These are phyloP conservation scores for Colius striatus DNA, from an alignment of 2,113 vertebrate species.

Conservation along the genomic window DNA sequence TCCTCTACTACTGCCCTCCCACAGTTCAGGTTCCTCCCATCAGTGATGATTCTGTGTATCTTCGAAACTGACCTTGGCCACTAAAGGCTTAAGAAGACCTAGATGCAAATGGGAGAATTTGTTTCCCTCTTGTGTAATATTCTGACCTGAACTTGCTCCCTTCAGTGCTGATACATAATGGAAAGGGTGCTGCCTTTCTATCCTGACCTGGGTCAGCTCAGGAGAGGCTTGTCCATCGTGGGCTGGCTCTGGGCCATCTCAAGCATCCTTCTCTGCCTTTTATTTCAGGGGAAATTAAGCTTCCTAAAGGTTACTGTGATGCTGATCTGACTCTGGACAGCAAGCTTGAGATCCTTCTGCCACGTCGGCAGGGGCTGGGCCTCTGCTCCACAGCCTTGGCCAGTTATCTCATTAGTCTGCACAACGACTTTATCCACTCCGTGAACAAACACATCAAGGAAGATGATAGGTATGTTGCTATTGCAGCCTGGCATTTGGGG, in stretches of 20 bases:
- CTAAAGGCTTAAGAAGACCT: not conserved
- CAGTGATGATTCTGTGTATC: not conserved
- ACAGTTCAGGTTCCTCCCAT: not conserved
- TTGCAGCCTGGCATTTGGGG: rapidly evolving
- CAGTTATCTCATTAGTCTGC: constrained; percentile 91
- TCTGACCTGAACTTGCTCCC: not conserved
- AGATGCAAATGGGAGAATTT: not conserved
- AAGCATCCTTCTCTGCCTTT: not conserved
- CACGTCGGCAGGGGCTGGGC: constrained; percentile 85
- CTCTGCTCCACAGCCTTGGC: constrained; percentile 90
- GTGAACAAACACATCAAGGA: constrained; percentile 80
- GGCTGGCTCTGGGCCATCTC: not conserved
- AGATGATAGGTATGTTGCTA: constrained; percentile 76
- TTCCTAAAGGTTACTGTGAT: constrained; percentile 81
- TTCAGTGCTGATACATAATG: rapidly evolving
- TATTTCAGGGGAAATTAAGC: constrained; percentile 88
- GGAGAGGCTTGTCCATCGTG: not conserved
- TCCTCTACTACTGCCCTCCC: not conserved
- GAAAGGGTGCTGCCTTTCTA: rapidly evolving
- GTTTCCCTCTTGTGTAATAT: not conserved
- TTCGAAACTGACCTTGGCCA: not conserved
- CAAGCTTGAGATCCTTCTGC: constrained; percentile 85
- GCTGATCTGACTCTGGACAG: constrained; percentile 76
- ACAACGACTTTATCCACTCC: constrained; percentile 84
- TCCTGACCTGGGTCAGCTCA: not conserved